phyloP scores from a whole-genome alignment of 2,797 vertebrate species.

The Sebastes kiyomatsui region DNA sequence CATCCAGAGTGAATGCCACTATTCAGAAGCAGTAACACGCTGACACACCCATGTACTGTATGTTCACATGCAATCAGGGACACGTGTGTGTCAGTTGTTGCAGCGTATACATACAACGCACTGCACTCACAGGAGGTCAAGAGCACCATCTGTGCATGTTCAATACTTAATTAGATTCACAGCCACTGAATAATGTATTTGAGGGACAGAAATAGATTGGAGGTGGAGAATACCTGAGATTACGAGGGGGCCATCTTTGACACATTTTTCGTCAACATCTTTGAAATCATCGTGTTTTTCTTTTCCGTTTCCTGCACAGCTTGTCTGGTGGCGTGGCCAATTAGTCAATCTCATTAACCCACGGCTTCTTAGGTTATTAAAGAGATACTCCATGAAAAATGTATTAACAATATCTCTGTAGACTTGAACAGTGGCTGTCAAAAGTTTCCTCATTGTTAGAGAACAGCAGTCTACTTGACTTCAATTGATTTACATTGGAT shows the following conservation, averaged over 20 bases:
- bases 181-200: conserved; percentile 80
- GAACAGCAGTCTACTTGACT: neutral
- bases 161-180: conserved; percentile 84
- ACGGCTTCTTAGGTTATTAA: conserved; percentile 6
- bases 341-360: conserved; percentile 19
- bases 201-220: conserved; percentile 63
- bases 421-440: neutral
- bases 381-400: neutral
- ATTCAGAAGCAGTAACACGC: conserved; percentile 7
- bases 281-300: conserved; percentile 27
- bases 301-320: neutral
- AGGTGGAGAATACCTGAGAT: conserved; percentile 72
- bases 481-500: neutral
- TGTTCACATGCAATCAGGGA: conserved; percentile 50
- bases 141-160: conserved; percentile 82
- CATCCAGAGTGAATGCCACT: neutral
- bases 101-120: conserved; percentile 61
- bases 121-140: conserved; percentile 70
- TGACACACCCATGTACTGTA: neutral
- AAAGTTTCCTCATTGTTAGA: neutral
- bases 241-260: conserved; percentile 22
- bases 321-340: neutral
- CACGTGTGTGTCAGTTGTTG: conserved; percentile 56
- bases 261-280: conserved; percentile 37
- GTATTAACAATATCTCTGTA: neutral